Base-by-base conservation (phyloP, 2,888 invertebrate genomes). In the Dryocosmus kuriphilus region DNA sequence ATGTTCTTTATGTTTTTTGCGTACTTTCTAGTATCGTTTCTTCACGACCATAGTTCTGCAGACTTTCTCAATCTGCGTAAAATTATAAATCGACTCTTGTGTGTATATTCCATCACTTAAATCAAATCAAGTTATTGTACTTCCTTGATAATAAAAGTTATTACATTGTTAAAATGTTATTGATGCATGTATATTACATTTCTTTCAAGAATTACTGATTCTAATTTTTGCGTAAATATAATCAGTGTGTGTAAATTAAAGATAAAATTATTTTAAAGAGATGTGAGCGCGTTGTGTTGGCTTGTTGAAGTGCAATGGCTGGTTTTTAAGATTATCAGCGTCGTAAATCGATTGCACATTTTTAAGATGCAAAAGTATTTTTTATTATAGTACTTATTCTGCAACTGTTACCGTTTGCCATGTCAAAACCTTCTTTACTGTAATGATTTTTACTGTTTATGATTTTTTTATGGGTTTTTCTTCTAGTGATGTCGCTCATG, bases 1-100 rank as follows among this genome's bases (percentile, higher is more conserved):
- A 51, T 71, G 51, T 51, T 71, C 51, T 71, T 71, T 71, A 55
- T 71, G 71, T 51, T 71, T 71, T 71, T 71, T 71, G 51, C 51
- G 51, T 71, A 71, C 71, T 71, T 71, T 71, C 71, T 71, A 71
- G 71, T 51, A 51, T 60, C 60, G 27, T 27, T 60, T 27, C 60
- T 60, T 60, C 60, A 60, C 27, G 5, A 51, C 71, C 32, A 51
- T 71, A 51, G 71, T n/a, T 71, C 51, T 46, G 30, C 32, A 30
- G 14, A 71, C 71, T 71, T 71, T 71, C 71, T 71, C 71, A 71
- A 71, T 71, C 14, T 51, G n/a, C 55, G 30, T 55, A n/a, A 71
- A 71, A 71, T 71, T 71, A 71, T 71, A 71, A 71, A 30, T 71
- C 60, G 2, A 27, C 30, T 71, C 51, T 55, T 71, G 51, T 55